Evolutionary conservation across 2,113 vertebrate genomes (phyloP).

Genomic region (Cepphus grylle): DNA sequence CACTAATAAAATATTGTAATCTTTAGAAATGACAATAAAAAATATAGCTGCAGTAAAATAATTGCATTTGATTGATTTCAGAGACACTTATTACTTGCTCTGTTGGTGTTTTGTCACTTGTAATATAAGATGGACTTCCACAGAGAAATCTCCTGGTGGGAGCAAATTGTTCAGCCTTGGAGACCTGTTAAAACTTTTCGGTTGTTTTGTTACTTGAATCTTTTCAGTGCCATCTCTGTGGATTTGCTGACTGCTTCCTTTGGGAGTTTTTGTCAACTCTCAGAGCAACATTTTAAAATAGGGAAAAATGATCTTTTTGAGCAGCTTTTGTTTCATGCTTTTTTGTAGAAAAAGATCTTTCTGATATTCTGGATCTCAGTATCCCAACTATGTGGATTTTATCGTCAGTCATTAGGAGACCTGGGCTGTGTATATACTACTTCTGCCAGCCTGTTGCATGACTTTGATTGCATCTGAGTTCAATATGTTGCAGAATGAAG

Average conservation of each 20-base stretch:
- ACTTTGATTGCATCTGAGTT: background rate
- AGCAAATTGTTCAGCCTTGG: slow-evolving; percentile 34
- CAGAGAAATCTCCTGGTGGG: slow-evolving; percentile 29
- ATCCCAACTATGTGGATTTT: background rate
- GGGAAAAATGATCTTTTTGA: background rate
- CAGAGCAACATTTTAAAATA: background rate
- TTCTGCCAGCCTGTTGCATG: background rate
- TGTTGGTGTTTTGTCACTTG: slow-evolving; percentile 34
- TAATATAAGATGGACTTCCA: slow-evolving; percentile 25
- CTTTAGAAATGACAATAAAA: slow-evolving; percentile 7
- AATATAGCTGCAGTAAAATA: slow-evolving; percentile 35
- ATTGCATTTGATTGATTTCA: slow-evolving; percentile 59
- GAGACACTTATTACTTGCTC: slow-evolving; percentile 36
- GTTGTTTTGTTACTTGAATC: background rate
- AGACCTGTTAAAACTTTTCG: slow-evolving; percentile 32
- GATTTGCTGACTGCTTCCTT: background rate
- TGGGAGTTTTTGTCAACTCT: background rate
- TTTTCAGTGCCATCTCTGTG: background rate
- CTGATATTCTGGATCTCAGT: background rate
- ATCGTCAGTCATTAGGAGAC: background rate
- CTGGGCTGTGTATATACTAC: too few species aligned
- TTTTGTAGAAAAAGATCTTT: background rate
- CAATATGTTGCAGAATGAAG: background rate
- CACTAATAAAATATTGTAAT: slow-evolving; percentile 43
- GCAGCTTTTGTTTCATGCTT: background rate